These are phyloP conservation scores for Aphis gossypii DNA, from an alignment of 1,140 invertebrate genomes.

Conservation along the genomic window DNA sequence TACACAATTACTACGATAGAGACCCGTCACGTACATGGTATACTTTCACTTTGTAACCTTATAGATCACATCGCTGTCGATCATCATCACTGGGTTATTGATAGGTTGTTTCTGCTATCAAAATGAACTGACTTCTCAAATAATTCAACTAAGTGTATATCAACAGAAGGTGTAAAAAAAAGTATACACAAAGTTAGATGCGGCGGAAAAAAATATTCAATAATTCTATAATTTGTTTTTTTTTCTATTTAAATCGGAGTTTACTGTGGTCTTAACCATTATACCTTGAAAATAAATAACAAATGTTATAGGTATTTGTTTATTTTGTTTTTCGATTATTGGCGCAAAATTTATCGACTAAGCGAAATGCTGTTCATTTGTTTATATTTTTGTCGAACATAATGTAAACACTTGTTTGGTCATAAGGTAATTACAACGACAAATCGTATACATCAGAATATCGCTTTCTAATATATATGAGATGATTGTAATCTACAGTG, in stretches of 20 bases:
- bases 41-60: conserved; percentile 56
- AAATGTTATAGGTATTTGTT: neutral
- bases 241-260: neutral
- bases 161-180: neutral
- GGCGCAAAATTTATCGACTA: neutral
- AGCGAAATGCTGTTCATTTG: neutral
- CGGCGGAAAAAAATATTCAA: neutral
- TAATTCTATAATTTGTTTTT: neutral
- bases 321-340: neutral
- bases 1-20: conserved; percentile 1
- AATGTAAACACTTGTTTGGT: neutral
- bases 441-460: conserved; percentile 1
- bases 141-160: neutral
- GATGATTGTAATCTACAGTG: neutral
- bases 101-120: conserved; percentile 17
- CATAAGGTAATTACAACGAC: neutral
- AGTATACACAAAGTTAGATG: neutral
- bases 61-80: conserved; percentile 44
- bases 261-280: neutral
- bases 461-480: neutral
- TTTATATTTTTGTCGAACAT: neutral
- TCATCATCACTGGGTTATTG: conserved; percentile 42
- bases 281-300: neutral
- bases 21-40: conserved; percentile 47
- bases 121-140: neutral